phyloP scores from a whole-genome alignment of 2,888 invertebrate genomes.

The Salticus scenicus region DNA sequence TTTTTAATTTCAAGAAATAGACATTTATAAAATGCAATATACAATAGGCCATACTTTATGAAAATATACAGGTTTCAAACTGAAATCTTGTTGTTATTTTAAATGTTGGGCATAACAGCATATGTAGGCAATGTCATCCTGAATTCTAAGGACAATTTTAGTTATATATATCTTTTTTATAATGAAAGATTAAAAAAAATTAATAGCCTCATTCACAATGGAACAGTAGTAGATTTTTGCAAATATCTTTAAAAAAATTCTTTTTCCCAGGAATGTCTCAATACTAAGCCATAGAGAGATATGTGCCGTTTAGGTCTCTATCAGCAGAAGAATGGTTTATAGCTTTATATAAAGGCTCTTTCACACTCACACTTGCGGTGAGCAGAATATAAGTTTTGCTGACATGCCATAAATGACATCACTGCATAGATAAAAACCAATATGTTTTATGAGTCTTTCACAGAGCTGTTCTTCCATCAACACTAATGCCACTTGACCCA shows the following conservation, averaged over 20 bases:
- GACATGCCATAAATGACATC: neutral
- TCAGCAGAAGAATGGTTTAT: neutral
- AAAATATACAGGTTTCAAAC: constrained; percentile 62
- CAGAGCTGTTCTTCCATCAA: neutral
- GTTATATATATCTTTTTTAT: neutral
- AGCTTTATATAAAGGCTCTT: constrained; percentile 2
- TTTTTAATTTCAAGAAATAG: neutral
- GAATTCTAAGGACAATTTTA: neutral
- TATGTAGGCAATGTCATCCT: neutral
- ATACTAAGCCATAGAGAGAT: constrained; percentile 41
- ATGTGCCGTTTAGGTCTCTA: constrained; percentile 11
- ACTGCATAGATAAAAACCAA: neutral
- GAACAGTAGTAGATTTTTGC: constrained; percentile 31
- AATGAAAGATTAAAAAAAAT: constrained; percentile 39
- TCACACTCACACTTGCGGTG: neutral
- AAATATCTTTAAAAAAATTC: constrained; percentile 10
- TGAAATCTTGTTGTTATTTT: constrained; percentile 44
- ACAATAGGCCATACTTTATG: constrained; percentile 51
- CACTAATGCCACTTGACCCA: neutral
- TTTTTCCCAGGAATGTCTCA: constrained; percentile 51
- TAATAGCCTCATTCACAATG: constrained; percentile 44
- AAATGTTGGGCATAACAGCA: constrained; percentile 34
- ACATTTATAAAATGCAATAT: constrained; percentile 63
- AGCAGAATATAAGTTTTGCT: constrained; percentile 6
- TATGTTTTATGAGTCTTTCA: neutral